phyloP scores from a whole-genome alignment of 2,888 invertebrate species.

The Noctuana brunneofusca region DNA sequence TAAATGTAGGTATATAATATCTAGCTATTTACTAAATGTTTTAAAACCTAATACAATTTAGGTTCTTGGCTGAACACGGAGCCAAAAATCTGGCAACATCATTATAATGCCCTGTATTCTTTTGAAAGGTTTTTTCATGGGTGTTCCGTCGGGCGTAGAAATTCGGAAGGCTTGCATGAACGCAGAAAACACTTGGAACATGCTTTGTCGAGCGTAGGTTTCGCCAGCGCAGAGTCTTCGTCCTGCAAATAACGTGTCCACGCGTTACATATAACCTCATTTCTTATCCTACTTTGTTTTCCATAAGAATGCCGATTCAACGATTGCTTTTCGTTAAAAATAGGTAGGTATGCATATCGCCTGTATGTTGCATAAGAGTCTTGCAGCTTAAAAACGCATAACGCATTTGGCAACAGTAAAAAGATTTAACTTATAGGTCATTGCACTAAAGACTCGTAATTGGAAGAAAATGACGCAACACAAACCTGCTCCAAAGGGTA shows the following conservation, averaged over 20 bases:
- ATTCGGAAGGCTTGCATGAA: conserved; percentile 86
- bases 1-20: too few relatives aligned
- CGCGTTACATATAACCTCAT: too few relatives aligned
- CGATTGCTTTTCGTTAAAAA: too few relatives aligned
- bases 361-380: too few relatives aligned
- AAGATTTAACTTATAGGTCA: too few relatives aligned
- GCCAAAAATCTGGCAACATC: conserved; percentile 83
- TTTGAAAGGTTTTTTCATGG: conserved; percentile 49
- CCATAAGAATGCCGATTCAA: too few relatives aligned
- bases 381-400: too few relatives aligned
- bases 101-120: conserved; percentile 82
- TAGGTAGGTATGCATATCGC: too few relatives aligned
- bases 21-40: too few relatives aligned
- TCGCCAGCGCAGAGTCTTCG: conserved; percentile 88
- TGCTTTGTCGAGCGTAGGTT: conserved; percentile 85
- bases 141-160: conserved; percentile 75
- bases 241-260: conserved; percentile 69
- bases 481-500: conserved; percentile 87
- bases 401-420: too few relatives aligned
- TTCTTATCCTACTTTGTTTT: too few relatives aligned
- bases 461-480: not conserved
- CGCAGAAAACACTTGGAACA: conserved; percentile 84
- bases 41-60: too few relatives aligned
- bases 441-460: not conserved
- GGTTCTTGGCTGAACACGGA: conserved; percentile 72